phyloP scores from a whole-genome alignment of 2,888 invertebrate species.

The Caenorhabditis sinica region DNA sequence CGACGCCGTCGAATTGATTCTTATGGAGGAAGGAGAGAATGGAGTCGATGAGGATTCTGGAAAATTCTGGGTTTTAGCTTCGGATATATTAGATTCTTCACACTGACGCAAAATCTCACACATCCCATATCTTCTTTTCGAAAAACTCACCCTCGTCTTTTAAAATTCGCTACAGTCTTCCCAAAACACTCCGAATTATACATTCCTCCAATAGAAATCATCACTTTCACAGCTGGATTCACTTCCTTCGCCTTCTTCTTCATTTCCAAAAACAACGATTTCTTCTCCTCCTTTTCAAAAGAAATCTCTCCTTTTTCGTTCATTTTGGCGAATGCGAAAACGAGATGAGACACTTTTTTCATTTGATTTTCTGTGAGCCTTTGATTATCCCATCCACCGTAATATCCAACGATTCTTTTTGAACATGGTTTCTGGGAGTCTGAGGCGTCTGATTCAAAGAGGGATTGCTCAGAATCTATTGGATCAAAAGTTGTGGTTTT shows the following conservation, averaged over 20 bases:
- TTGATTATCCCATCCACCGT: slow-evolving; percentile 16
- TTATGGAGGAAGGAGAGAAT: slow-evolving; percentile 14
- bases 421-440: background rate
- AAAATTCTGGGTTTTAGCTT: background rate
- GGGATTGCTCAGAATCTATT: background rate
- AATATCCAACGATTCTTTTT: slow-evolving; percentile 22
- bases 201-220: slow-evolving; percentile 23
- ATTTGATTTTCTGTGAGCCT: slow-evolving; percentile 1
- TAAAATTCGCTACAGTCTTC: background rate
- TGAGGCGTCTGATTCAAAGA: background rate
- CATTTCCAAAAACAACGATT: slow-evolving; percentile 24
- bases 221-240: slow-evolving; percentile 13
- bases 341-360: background rate
- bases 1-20: slow-evolving; percentile 28
- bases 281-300: slow-evolving; percentile 18
- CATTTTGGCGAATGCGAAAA: slow-evolving; percentile 16
- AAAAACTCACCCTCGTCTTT: slow-evolving; percentile 8
- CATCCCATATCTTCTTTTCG: background rate
- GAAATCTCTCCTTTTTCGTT: slow-evolving; percentile 7
- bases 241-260: slow-evolving; percentile 9
- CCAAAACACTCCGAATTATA: slow-evolving; percentile 23
- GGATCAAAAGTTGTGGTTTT: slow-evolving; percentile 6
- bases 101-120: background rate
- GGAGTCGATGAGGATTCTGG: slow-evolving; percentile 9
- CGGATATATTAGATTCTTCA: no score